A percentile compares a stretch with the other conserved stretches of the same genome.
Evolutionary conservation across 2,113 vertebrate genomes (phyloP).

Genomic region (Malurus alboscapulatus): DNA sequence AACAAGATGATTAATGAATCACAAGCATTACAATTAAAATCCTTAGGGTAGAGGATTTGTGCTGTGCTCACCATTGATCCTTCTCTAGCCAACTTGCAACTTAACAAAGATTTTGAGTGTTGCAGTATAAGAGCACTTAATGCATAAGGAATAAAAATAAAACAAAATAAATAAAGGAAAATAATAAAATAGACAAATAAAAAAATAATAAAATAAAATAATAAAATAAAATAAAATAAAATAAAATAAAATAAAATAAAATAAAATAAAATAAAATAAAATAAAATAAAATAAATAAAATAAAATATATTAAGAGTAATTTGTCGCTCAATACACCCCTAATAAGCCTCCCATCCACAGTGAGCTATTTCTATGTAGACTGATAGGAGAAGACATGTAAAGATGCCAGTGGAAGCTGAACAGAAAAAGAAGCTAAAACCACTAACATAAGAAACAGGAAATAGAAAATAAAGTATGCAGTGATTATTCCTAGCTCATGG

Average conservation of each 20-base stretch:
- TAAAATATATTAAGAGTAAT: neutral
- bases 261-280: neutral
- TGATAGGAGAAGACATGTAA: neutral
- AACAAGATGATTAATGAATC: neutral
- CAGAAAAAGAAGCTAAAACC: neutral
- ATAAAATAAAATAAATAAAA: neutral
- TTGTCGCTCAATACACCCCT: neutral
- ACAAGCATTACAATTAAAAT: neutral
- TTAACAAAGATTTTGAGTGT: neutral
- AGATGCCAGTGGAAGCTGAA: neutral
- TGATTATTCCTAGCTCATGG: neutral
- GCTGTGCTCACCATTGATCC: neutral
- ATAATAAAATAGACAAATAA: neutral
- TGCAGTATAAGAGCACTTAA: neutral
- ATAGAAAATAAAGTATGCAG: neutral
- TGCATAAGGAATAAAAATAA: neutral
- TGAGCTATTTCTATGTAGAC: neutral
- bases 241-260: neutral
- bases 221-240: neutral
- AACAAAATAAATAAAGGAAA: neutral
- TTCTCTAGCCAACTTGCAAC: neutral
- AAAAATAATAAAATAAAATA: neutral
- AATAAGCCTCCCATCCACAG: neutral
- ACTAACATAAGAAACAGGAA: neutral
- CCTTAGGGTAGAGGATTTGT: neutral